Evolutionary conservation across 2,797 vertebrate genomes (phyloP), one percentile per base, ranked within the genome.

Genomic region (Otus scops): DNA sequence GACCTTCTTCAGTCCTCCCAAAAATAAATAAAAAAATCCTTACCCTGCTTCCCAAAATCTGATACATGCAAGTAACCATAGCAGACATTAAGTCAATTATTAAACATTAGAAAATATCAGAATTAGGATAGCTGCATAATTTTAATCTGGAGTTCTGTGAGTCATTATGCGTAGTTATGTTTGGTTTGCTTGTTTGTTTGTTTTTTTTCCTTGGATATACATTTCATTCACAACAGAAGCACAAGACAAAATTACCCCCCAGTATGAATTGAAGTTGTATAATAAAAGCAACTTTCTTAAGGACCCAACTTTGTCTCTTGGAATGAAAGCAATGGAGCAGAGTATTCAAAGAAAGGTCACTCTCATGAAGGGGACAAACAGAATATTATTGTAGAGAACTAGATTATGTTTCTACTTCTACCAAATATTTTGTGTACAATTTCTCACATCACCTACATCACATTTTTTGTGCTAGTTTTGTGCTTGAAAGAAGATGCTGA

Each of bases 41-140:
- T 70, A 47, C 7, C 10, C 11, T 45, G 7, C 3, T 77, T 5
- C 15, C 11, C 20, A 63, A 36, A 73, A 82, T 51, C 41, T 69
- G 30, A 13, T 79, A 21, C 27, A 5, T 56, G 12, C 0, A 0
- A 67, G 5, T 63, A 68, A 75, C 34, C 34, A 34, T 27, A 34
- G 67, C 7, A 26, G 10, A 53, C 19, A 15, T n/a, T 82, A 43
- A n/a, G 5, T 64, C 30, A 69, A n/a, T 74, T 77, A 12, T 7
- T 70, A 45, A 50, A 84, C 3, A 53, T 45, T 19, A 32, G 10
- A 73, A 87, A 65, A 69, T 22, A 2, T 43, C 48, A 59, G 10
- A 82, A 51, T 68, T 51, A 21, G 15, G 20, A 45, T 32, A 82
- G 14, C 6, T 60, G 13, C 47, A 24, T 28, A 59, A 39, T 56